These are phyloP conservation scores for Muscicapa striata DNA, from an alignment of 2,797 vertebrate genomes.

Conservation along the genomic window DNA sequence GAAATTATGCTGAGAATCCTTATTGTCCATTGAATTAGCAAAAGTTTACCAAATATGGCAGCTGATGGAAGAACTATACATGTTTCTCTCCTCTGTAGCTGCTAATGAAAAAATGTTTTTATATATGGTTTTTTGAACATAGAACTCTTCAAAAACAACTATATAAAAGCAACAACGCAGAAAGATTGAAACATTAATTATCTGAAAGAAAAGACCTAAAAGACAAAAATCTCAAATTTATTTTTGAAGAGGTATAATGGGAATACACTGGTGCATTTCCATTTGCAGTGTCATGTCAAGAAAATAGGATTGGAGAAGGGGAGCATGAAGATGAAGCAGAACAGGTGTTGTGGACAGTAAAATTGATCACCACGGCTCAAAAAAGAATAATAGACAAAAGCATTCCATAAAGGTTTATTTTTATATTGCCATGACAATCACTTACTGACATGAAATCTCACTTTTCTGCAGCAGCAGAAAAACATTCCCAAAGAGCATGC, in stretches of 20 bases:
- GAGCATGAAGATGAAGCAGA: background rate
- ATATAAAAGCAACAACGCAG: background rate
- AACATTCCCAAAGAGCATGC: background rate
- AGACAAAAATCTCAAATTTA: accelerated
- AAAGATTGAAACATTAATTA: background rate
- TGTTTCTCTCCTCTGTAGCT: background rate
- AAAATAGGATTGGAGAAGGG: background rate
- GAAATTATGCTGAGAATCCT: background rate
- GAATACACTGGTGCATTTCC: background rate
- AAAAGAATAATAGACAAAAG: background rate
- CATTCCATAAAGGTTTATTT: background rate
- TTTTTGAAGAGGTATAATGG: background rate
- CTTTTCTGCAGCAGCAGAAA: background rate
- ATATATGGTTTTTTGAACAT: background rate
- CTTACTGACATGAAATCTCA: background rate
- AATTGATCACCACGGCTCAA: background rate
- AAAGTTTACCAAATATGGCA: background rate
- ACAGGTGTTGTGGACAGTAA: background rate
- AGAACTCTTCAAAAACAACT: background rate
- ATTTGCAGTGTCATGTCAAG: background rate
- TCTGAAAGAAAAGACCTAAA: background rate
- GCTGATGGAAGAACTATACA: background rate
- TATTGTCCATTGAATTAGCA: background rate
- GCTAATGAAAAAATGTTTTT: background rate
- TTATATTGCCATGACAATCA: background rate